Base-by-base conservation (phyloP, 2,113 vertebrate genomes). In the Odontophorus gujanensis region DNA sequence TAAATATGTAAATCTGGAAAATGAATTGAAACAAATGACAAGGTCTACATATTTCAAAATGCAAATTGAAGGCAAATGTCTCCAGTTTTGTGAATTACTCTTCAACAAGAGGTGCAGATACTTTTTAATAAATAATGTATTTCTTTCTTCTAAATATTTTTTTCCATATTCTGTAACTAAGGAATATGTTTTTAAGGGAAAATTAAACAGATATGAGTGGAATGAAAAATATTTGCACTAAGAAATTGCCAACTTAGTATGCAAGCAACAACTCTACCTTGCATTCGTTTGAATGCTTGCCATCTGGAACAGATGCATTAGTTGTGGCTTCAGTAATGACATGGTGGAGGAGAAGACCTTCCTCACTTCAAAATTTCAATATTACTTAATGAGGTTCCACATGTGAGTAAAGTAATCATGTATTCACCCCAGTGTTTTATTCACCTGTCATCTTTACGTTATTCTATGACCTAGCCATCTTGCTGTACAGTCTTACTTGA, bases 271-370 rank as follows among this genome's bases (percentile, higher is more conserved):
- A 34, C 68, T 15, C 45, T 24, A 51, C 55, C 75, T 91, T 50
- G 42, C 67, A 25, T 83, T 63, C 63, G 63, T 74, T 93, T 85
- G 89, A 91, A 61, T 47, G 55, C 81, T 45, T 80, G 72, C 92
- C 94, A 89, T 91, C 72, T 96, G 94, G 89, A 96, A 95, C 89
- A 95, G 89, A 89, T 92, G 75, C 75, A 85, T 95, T 85, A 67
- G 94, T 19, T 95, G 89, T 91, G 81, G 63, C 81, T 91, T 72
- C 72, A 91, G 93, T 87, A 96, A 95, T 87, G 81, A 71, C 75
- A 40, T 57, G 68, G 88, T 92, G 73, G 59, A 90, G 76, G 45
- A 94, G 85, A 96, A 87, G 88, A 90, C 96, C 88, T 90, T 84
- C 83, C 57, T 92, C 93, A 93, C 91, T 88, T 84, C 77, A 8